Evolutionary conservation across 2,888 invertebrate genomes (phyloP), one percentile per base, ranked within the genome.

Genomic region (Creontiades dilutus): DNA sequence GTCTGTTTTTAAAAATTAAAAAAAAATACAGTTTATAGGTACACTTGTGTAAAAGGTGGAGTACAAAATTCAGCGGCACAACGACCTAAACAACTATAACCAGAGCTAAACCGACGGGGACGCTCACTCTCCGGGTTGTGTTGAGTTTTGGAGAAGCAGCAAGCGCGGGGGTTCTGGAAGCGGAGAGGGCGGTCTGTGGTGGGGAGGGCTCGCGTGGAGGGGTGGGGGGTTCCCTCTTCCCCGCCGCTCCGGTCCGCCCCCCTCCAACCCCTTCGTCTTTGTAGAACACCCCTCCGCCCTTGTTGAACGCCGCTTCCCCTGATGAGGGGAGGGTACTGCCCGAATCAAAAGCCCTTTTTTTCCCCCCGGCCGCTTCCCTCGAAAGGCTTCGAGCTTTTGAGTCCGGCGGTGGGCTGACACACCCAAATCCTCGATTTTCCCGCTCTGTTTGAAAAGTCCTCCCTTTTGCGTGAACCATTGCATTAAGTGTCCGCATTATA

Each of bases 121-220:
- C 88, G 80, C 78, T 88, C 76, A 88, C 88, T 76, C 78, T 48
- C 47, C 88, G 88, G 78, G 88, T 55, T 88, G 37, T 88, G 88
- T 19, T n/a, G 14, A 16, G 55, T 52, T 48, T 80, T 78, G 46
- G 37, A 23, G 48, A 14, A 57, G 76, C 16, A n/a, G 37, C 19
- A 57, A 28, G 27, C 5, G 23, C 37, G 16, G 27, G 61, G 28
- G 19, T 52, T 48, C 52, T 7, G 28, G 16, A 7, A 7, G 61
- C 4, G 85, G 85, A 4, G 85, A 47, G 75, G 11, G 13, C 14
- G 11, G n/a, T 48, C 12, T 11, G 46, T 13, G 85, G 14, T 9
- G 37, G 46, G 57, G 11, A 48, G 61, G 75, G 75, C 13, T 1
- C 14, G 1, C 19, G 13, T 2, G 12, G 47, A 48, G 46, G 27